These are phyloP conservation scores for Centruroides sculpturatus DNA, from an alignment of 1,140 invertebrate genomes.

Conservation along the genomic window DNA sequence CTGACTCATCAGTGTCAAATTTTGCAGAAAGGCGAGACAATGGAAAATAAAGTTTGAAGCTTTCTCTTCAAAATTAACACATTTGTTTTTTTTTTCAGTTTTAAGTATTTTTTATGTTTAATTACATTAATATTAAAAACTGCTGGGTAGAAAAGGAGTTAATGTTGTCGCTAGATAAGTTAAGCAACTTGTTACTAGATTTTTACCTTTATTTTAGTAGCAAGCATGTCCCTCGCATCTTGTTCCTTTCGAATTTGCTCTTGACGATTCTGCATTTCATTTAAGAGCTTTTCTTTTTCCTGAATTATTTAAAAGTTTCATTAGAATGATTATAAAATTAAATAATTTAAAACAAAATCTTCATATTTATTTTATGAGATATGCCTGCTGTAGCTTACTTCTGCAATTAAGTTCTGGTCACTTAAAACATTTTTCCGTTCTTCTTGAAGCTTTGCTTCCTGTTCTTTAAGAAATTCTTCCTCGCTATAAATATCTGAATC, in stretches of 20 bases:
- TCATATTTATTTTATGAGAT: neutral
- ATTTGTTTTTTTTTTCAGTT: too few species aligned
- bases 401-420: conserved; percentile 35
- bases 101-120: too few species aligned
- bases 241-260: conserved; percentile 37
- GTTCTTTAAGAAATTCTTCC: conserved; percentile 32
- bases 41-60: too few species aligned
- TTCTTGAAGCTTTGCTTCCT: conserved; percentile 35
- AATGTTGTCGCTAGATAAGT: too few species aligned
- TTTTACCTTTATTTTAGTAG: conserved; percentile 33
- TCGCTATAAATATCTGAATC: conserved; percentile 27
- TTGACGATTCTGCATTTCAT: conserved; percentile 42
- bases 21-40: too few species aligned
- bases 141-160: too few species aligned
- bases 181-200: neutral
- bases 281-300: conserved; percentile 44
- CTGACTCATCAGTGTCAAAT: too few species aligned
- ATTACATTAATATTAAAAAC: too few species aligned
- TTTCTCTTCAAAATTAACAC: too few species aligned
- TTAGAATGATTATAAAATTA: too few species aligned
- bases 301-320: conserved; percentile 15
- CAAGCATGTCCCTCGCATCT: conserved; percentile 37
- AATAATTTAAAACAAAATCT: too few species aligned
- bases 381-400: conserved; percentile 23
- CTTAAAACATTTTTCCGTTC: conserved; percentile 38